These are phyloP conservation scores for Agapostemon virescens DNA, from an alignment of 2,888 invertebrate genomes.

Conservation along the genomic window DNA sequence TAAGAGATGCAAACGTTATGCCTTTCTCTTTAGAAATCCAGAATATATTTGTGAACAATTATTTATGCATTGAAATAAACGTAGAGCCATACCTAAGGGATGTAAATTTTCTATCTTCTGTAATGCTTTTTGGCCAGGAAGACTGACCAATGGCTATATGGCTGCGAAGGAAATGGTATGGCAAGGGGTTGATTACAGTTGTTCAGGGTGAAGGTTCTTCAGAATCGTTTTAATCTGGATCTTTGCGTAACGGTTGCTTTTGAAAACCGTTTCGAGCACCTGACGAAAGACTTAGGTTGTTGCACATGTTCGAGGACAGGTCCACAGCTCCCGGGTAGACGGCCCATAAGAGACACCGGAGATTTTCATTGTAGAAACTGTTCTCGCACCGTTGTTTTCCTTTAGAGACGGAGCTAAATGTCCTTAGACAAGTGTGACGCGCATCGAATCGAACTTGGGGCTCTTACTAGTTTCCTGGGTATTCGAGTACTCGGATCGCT, in stretches of 20 bases:
- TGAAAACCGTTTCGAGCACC: background rate
- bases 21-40: no score
- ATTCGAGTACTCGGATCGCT: background rate
- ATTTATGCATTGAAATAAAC: no score
- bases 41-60: no score
- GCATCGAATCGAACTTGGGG: constrained; percentile 3
- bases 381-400: background rate
- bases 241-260: background rate
- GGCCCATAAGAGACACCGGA: background rate
- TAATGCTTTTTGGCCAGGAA: no score
- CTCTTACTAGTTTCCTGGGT: background rate
- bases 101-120: no score
- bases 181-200: no score
- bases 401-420: background rate
- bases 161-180: no score
- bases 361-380: constrained; percentile 10
- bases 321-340: background rate
- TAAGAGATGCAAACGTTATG: no score
- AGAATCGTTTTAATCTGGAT: background rate
- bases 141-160: no score
- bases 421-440: constrained; percentile 12
- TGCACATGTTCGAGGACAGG: background rate
- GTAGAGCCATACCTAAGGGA: no score
- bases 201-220: background rate
- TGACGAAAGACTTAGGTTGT: constrained; percentile 8